These are phyloP conservation scores for Calidris pygmaea DNA, from an alignment of 2,113 vertebrate genomes.

Conservation along the genomic window DNA sequence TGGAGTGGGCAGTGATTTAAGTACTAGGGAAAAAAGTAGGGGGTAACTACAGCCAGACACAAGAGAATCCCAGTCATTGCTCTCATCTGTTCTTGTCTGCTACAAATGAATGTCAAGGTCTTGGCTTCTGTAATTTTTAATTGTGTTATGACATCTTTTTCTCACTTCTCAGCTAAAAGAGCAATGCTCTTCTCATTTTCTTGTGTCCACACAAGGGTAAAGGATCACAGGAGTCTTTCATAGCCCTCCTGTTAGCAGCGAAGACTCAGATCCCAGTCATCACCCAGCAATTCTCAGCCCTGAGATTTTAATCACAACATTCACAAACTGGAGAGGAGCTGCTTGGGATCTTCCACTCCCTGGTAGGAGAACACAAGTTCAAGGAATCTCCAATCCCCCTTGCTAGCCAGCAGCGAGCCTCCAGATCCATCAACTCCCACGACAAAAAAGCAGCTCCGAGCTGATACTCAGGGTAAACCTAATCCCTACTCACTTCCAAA, in stretches of 20 bases:
- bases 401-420: neutral
- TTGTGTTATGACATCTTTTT: neutral
- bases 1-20: neutral
- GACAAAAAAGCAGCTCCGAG: neutral
- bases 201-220: neutral
- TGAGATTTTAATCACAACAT: neutral
- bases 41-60: neutral
- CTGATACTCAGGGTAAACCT: slow-evolving; percentile 47
- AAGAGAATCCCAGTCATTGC: neutral
- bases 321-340: neutral
- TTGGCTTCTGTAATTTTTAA: slow-evolving; percentile 15
- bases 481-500: slow-evolving; percentile 63
- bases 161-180: neutral
- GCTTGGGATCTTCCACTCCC: neutral
- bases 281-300: neutral
- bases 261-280: neutral
- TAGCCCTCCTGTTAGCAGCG: neutral
- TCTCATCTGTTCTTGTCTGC: neutral
- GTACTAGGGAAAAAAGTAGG: neutral
- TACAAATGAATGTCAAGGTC: neutral
- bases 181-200: neutral
- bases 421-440: slow-evolving; percentile 16
- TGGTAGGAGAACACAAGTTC: slow-evolving; percentile 19
- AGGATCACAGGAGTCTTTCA: neutral
- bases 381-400: slow-evolving; percentile 9